Percentiles rank a stretch among this genome's conserved stretches.
These are phyloP conservation scores for Thereva unica DNA, from an alignment of 2,888 invertebrate genomes.

Conservation along the genomic window DNA sequence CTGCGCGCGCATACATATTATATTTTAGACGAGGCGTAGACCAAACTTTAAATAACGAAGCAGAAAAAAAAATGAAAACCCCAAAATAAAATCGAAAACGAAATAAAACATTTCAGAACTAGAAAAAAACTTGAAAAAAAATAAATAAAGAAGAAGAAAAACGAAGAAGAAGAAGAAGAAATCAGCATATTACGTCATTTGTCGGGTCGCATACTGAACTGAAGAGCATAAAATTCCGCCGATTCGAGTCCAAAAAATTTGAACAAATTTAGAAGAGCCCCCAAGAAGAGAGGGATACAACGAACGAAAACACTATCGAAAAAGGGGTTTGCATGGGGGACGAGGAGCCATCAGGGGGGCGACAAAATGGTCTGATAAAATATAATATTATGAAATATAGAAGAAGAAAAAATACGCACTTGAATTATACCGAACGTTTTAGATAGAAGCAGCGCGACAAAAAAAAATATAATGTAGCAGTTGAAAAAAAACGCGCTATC, in stretches of 20 bases:
- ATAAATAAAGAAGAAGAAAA: neutral
- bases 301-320: constrained; percentile 5
- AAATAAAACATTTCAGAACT: neutral
- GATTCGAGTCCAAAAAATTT: too few relatives aligned
- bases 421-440: neutral
- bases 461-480: neutral
- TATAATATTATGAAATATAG: constrained; percentile 2
- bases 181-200: constrained; percentile 34
- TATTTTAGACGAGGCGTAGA: too few relatives aligned
- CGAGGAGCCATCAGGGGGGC: neutral
- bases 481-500: neutral
- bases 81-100: constrained; percentile 20
- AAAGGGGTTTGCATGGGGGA: neutral
- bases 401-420: neutral
- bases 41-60: neutral
- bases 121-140: neutral
- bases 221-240: too few relatives aligned
- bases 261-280: too few relatives aligned
- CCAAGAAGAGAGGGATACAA: neutral
- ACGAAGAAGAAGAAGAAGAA: constrained; percentile 13
- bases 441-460: neutral
- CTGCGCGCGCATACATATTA: too few relatives aligned
- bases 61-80: neutral
- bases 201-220: constrained; percentile 12
- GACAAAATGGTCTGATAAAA: neutral